phyloP scores from a whole-genome alignment of 2,888 invertebrate species.

The Agapostemon virescens region DNA sequence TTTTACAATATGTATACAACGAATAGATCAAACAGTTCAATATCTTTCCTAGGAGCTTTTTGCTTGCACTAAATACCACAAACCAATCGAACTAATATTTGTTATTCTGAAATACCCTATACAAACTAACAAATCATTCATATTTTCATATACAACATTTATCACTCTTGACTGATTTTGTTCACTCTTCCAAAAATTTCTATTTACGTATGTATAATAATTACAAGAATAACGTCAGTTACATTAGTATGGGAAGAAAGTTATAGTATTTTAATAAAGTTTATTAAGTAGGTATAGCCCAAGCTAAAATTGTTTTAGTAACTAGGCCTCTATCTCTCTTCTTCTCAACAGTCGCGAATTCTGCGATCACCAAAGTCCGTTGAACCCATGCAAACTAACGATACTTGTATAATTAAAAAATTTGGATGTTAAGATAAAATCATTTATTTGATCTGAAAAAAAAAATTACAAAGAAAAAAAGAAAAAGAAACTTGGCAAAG shows the following conservation, averaged over 20 bases:
- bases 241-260: constrained; percentile 39
- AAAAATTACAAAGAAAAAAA: constrained; percentile 9
- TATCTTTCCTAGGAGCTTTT: background rate
- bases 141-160: constrained; percentile 35
- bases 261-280: constrained; percentile 32
- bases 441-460: constrained; percentile 4
- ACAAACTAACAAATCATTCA: constrained; percentile 28
- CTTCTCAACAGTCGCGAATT: constrained; percentile 50
- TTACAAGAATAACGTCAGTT: constrained; percentile 54
- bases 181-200: constrained; percentile 34
- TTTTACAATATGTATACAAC: constrained; percentile 9
- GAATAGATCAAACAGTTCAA: background rate
- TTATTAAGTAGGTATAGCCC: constrained; percentile 33
- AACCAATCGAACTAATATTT: background rate
- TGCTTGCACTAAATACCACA: background rate
- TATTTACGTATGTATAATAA: constrained; percentile 46
- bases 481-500: constrained; percentile 19
- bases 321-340: constrained; percentile 46
- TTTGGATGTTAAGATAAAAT: constrained; percentile 28
- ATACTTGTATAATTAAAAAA: constrained; percentile 22
- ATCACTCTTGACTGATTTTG: constrained; percentile 35
- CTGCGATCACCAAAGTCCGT: constrained; percentile 59
- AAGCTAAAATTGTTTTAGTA: constrained; percentile 35
- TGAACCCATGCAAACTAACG: constrained; percentile 13
- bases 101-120: constrained; percentile 14